Evolutionary conservation across 2,888 invertebrate genomes (phyloP), one percentile per base, ranked within the genome.

Genomic region (Watsonalla cultraria): DNA sequence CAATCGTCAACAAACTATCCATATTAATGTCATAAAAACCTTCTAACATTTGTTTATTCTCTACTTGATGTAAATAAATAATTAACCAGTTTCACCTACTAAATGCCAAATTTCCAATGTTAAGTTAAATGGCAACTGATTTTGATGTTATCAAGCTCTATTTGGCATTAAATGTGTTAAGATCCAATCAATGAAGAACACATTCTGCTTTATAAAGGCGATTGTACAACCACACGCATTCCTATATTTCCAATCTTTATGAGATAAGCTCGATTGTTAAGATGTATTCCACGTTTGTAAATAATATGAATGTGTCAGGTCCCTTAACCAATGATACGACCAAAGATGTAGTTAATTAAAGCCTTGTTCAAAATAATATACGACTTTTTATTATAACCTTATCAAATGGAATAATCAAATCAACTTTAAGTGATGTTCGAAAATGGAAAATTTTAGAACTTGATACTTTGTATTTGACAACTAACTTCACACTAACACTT

Each of bases 321-420:
- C 74, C 72, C 69, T 74, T 85, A 92, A 92, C 93, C 93, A 93
- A 93, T 93, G 92, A 92, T 92, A 91, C 90, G 92, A 93, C 93
- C 93, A 93, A 93, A 93, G 93, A 93, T 82, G 85, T 90, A 90
- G 90, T 78, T 80, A 78, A 91, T 81, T 90, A 90, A 90, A 90
- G 74, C 76, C 74, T 86, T 87, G 88, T 90, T 89, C 80, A 79
- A 82, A 80, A 76, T 60, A 64, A 58, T 7, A 9, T 7, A 39
- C 37, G 49, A 14, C 15, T 49, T 47, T 39, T 55, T 62, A 55
- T 76, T 75, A 83, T 75, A 74, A 34, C 14, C 7, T n/a, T 13
- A 6, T 34, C 33, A 33, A 24, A 24, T 24, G 24, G 24, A 2
- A 24, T 1, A 24, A 24, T 24, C 24, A 4, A 24, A 2, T 24